Base-by-base conservation (phyloP, 2,888 invertebrate genomes). In the Trichogramma evanescens region DNA sequence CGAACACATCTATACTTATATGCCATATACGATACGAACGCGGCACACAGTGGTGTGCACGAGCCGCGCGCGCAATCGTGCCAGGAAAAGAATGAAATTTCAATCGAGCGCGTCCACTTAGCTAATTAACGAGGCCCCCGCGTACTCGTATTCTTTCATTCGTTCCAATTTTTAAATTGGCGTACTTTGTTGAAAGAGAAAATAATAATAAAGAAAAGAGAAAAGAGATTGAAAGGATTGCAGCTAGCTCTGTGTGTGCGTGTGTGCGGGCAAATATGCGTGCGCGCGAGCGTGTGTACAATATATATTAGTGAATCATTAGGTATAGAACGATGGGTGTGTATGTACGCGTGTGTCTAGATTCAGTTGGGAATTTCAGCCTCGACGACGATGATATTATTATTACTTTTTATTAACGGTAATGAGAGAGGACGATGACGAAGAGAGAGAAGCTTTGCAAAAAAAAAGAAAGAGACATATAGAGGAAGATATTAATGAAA, bases 101-200 rank as follows among this genome's bases (percentile, higher is more conserved):
- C 54, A 53, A 59, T 57, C 56, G 50, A 50, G 41, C 5, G 5
- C 40, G 39, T 54, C 48, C 63, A 63, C 58, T 63, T 63, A 55
- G 53, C 53, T 63, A 60, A 63, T 63, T 63, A 60, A 60, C 63
- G 58, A 55, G 49, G 7, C 49, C 4, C 48, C 8, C 10, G n/a
- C 42, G 50, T 26, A 50, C 54, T 56, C 54, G 62, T 45, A 26
- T 26, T 26, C 26, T 26, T 26, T 26, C 26, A 26, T 50, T 40
- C 40, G 46, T 52, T 56, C 55, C 63, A 63, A 63, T 60, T 60
- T 60, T 46, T 52, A 63, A 53, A 63, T 55, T 63, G 60, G 50
- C 55, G 52, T 38, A 5, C 50, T 6, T 6, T n/a, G 41, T 39
- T 26, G 53, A 56, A 26, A 42, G n/a, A 43, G 26, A 40, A 4